Percentiles rank a stretch among this genome's conserved stretches.
Evolutionary conservation across 1,140 invertebrate genomes (phyloP).

Genomic region (Cydia fagiglandana): DNA sequence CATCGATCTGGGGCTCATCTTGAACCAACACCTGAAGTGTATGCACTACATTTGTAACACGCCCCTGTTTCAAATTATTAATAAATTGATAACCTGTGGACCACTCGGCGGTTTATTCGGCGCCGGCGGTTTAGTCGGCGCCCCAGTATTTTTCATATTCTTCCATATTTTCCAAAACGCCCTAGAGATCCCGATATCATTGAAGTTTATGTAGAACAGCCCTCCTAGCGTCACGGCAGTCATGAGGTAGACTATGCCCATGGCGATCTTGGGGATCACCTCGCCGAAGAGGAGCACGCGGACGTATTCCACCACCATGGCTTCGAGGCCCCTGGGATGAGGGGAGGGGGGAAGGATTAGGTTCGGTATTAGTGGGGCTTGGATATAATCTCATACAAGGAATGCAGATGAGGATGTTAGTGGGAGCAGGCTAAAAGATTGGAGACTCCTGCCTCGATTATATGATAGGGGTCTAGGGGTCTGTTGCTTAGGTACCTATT

Average conservation of each 20-base stretch:
- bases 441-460: too few relatives aligned
- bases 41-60: too few relatives aligned
- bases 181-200: slow-evolving; percentile 91
- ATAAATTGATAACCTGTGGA: neutral
- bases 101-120: neutral
- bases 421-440: too few relatives aligned
- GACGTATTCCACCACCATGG: slow-evolving; percentile 91
- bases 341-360: slow-evolving; percentile 36
- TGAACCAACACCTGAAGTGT: too few relatives aligned
- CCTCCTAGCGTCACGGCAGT: slow-evolving; percentile 89
- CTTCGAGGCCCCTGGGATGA: slow-evolving; percentile 89
- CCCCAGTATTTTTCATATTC: slow-evolving; percentile 49
- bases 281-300: slow-evolving; percentile 87
- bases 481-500: too few relatives aligned
- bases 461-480: too few relatives aligned
- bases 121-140: neutral
- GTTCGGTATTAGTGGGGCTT: slow-evolving; percentile 31
- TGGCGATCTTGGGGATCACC: slow-evolving; percentile 86
- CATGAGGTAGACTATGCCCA: slow-evolving; percentile 84
- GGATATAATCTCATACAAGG: neutral
- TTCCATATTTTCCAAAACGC: slow-evolving; percentile 89
- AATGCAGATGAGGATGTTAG: neutral
- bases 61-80: too few relatives aligned
- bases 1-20: too few relatives aligned
- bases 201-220: slow-evolving; percentile 91